Percentiles rank a stretch among this genome's conserved stretches.
Evolutionary conservation across 1,140 invertebrate species (phyloP).

Genomic region (Brachionus rotundiformis): DNA sequence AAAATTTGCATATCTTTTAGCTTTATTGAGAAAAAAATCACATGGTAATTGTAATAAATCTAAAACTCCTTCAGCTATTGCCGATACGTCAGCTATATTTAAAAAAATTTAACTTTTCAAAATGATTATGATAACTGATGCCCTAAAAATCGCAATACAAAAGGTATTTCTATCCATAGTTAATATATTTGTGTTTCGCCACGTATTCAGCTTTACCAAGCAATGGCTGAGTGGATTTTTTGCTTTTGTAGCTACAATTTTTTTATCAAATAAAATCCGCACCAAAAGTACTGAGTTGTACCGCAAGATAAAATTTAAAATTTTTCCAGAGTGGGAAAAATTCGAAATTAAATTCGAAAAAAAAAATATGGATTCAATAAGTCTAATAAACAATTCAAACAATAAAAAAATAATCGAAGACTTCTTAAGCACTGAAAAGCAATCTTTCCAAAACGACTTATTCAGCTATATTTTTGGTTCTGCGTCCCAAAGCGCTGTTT

Average conservation of each 20-base stretch:
- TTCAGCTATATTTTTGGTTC: slow-evolving; percentile 42
- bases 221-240: slow-evolving; percentile 3
- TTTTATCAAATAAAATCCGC: slow-evolving; percentile 16
- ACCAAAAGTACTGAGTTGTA: not conserved
- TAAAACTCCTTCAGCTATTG: not conserved
- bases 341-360: slow-evolving; percentile 34
- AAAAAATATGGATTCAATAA: not conserved
- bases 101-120: not conserved
- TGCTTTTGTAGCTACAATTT: slow-evolving; percentile 36
- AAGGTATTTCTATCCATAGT: slow-evolving; percentile 21
- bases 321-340: slow-evolving; percentile 42
- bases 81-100: not conserved
- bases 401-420: not conserved
- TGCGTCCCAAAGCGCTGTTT: slow-evolving; percentile 29
- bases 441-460: slow-evolving; percentile 6
- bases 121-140: slow-evolving; percentile 42
- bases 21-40: slow-evolving; percentile 2
- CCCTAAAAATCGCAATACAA: slow-evolving; percentile 44
- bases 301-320: slow-evolving; percentile 22
- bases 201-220: not conserved
- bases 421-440: slow-evolving; percentile 11
- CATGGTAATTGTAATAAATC: not conserved
- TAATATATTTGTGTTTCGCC: slow-evolving; percentile 32
- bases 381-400: not conserved
- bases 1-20: not conserved